Percentiles rank a stretch among this genome's conserved stretches.
Conservation (phyloP, 2,797 vertebrate genomes). For the Tragelaphus eurycerus region DNA sequence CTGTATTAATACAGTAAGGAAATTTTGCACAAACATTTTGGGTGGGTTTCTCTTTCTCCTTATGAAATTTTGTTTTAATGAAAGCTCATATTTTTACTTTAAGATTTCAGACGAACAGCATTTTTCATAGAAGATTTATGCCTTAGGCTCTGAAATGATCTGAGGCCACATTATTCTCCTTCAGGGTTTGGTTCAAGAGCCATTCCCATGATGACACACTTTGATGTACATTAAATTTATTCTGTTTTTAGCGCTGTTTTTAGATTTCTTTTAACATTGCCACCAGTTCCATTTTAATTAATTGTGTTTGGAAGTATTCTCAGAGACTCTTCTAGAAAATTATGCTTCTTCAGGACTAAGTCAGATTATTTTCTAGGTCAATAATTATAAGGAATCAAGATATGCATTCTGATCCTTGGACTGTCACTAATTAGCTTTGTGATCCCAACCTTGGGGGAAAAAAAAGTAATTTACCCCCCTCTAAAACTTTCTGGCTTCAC, state of each 20-base stretch:
- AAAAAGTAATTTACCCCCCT: background rate
- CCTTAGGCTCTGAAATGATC: constrained; percentile 62
- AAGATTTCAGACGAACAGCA: constrained; percentile 50
- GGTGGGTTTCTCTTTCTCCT: background rate
- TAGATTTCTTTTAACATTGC: constrained; percentile 45
- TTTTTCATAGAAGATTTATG: constrained; percentile 59
- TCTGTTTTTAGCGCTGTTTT: constrained; percentile 60
- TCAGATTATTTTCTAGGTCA: constrained; percentile 6
- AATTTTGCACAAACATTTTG: background rate
- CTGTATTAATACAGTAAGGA: background rate
- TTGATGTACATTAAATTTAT: constrained; percentile 68
- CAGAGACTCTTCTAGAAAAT: background rate
- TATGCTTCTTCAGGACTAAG: background rate
- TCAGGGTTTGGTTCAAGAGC: constrained; percentile 49
- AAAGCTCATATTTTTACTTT: constrained; percentile 17
- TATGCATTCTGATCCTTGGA: background rate
- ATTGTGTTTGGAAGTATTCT: constrained; percentile 42
- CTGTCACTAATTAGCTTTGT: background rate
- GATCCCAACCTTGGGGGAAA: background rate
- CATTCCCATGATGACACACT: constrained; percentile 59
- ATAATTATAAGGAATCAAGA: background rate
- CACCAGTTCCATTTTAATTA: constrained; percentile 68
- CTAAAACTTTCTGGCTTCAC: background rate
- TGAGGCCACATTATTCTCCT: constrained; percentile 55
- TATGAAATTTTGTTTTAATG: constrained; percentile 39